These are phyloP conservation scores for Epinotia bilunana DNA, from an alignment of 2,888 invertebrate species.

Conservation along the genomic window DNA sequence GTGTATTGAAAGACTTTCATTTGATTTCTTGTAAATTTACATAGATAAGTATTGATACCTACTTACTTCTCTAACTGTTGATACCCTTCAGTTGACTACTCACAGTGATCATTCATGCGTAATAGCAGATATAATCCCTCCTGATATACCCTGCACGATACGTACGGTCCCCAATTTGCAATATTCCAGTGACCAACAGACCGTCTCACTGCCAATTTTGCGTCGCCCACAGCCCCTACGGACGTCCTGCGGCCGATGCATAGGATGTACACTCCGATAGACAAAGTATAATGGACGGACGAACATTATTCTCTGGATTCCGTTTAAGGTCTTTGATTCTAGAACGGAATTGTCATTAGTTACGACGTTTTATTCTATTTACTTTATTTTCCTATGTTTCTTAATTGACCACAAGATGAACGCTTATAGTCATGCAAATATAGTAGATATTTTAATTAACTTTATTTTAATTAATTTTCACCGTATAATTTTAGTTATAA, in stretches of 20 bases:
- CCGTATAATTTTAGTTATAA: too few relatives aligned
- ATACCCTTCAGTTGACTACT: constrained; percentile 7
- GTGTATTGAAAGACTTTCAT: not conserved
- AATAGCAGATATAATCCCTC: constrained; percentile 18
- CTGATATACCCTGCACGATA: constrained; percentile 20
- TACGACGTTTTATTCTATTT: not conserved
- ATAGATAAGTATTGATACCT: not conserved
- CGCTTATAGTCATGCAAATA: not conserved
- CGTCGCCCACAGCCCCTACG: constrained; percentile 58
- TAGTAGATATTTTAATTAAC: too few relatives aligned
- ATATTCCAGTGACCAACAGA: constrained; percentile 49
- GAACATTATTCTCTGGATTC: constrained; percentile 17
- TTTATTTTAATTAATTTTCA: too few relatives aligned
- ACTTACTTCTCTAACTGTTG: constrained; percentile 1
- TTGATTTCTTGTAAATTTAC: not conserved
- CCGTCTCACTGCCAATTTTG: constrained; percentile 55
- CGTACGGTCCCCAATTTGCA: constrained; percentile 37
- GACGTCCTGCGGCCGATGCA: constrained; percentile 53
- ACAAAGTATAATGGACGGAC: constrained; percentile 33
- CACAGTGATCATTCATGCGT: constrained; percentile 18
- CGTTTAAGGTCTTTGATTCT: constrained; percentile 16
- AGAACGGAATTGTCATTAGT: not conserved
- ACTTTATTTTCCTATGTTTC: not conserved
- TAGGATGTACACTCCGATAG: constrained; percentile 21
- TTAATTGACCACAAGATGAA: not conserved